A percentile compares a stretch with the other conserved stretches of the same genome.
These are phyloP conservation scores for Leptinotarsa rubiginosa DNA, from an alignment of 2,888 invertebrate species.

Conservation along the genomic window DNA sequence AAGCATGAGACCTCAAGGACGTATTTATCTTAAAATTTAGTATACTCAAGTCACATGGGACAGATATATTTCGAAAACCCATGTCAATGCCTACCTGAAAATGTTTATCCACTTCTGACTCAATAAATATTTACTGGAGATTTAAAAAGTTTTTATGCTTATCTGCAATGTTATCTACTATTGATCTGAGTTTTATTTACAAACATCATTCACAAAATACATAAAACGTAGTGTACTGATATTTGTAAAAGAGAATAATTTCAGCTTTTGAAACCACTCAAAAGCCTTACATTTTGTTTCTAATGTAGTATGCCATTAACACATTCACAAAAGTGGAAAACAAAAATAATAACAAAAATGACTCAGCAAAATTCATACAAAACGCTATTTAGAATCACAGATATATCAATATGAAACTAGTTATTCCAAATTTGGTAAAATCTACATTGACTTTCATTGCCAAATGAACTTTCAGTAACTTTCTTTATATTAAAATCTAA, in stretches of 20 bases:
- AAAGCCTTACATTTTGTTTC: background rate
- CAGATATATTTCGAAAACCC: background rate
- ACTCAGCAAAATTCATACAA: slow-evolving; percentile 24
- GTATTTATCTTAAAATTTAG: slow-evolving; percentile 9
- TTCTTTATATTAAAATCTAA: slow-evolving; percentile 19
- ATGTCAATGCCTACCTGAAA: slow-evolving; percentile 12
- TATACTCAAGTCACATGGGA: slow-evolving; percentile 6
- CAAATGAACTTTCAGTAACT: slow-evolving; percentile 3
- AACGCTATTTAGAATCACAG: slow-evolving; percentile 35
- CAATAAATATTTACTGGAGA: slow-evolving; percentile 18
- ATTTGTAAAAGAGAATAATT: background rate
- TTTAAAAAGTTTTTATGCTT: slow-evolving; percentile 13
- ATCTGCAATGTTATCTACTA: slow-evolving; percentile 11
- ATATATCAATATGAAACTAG: slow-evolving; percentile 28
- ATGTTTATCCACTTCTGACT: slow-evolving; percentile 6
- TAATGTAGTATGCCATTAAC: background rate
- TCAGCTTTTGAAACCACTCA: background rate
- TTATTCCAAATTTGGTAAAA: slow-evolving; percentile 24
- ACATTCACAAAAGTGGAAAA: slow-evolving; percentile 7
- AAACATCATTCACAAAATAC: slow-evolving; percentile 15
- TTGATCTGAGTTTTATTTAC: slow-evolving; percentile 13
- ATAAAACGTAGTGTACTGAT: slow-evolving; percentile 11
- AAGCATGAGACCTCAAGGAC: slow-evolving; percentile 11
- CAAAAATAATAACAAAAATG: slow-evolving; percentile 30
- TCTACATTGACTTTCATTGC: slow-evolving; percentile 1